Evolutionary conservation across 2,888 invertebrate species (phyloP).

Genomic region (Drosophila suboccidentalis): DNA sequence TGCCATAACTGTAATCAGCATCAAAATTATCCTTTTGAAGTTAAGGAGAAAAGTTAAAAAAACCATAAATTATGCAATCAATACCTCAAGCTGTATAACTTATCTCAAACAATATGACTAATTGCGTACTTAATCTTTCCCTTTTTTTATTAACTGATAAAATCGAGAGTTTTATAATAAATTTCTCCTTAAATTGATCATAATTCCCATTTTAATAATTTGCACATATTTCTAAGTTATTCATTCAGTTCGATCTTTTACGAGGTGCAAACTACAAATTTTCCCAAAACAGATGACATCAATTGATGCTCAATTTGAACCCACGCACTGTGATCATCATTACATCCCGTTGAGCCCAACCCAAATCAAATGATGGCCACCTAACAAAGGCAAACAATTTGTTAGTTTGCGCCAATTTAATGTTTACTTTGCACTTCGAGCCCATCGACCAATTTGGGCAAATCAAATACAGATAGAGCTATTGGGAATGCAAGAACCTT

Average conservation of each 20-base stretch:
- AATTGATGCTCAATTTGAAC: conserved; percentile 27
- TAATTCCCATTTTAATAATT: background rate
- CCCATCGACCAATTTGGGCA: conserved; percentile 58
- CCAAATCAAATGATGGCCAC: conserved; percentile 39
- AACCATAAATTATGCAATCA: background rate
- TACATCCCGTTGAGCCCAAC: conserved; percentile 33
- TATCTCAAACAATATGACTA: no score
- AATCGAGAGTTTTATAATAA: no score
- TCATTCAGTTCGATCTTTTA: conserved; percentile 32
- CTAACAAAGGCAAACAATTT: conserved; percentile 52
- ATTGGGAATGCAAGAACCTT: conserved; percentile 47
- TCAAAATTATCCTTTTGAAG: background rate
- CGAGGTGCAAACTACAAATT: conserved; percentile 67
- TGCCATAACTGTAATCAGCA: conserved; percentile 15
- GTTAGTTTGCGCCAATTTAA: conserved; percentile 79
- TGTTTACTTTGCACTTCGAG: conserved; percentile 77
- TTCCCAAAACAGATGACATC: conserved; percentile 30
- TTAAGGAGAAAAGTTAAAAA: background rate
- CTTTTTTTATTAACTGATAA: no score
- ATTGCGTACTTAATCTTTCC: no score
- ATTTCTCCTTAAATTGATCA: no score
- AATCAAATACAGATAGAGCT: conserved; percentile 61
- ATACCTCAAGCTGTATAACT: no score
- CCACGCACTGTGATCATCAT: conserved; percentile 29
- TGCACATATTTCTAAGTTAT: background rate